Base-by-base conservation (phyloP, 2,113 vertebrate species). In the Regulus satrapa region DNA sequence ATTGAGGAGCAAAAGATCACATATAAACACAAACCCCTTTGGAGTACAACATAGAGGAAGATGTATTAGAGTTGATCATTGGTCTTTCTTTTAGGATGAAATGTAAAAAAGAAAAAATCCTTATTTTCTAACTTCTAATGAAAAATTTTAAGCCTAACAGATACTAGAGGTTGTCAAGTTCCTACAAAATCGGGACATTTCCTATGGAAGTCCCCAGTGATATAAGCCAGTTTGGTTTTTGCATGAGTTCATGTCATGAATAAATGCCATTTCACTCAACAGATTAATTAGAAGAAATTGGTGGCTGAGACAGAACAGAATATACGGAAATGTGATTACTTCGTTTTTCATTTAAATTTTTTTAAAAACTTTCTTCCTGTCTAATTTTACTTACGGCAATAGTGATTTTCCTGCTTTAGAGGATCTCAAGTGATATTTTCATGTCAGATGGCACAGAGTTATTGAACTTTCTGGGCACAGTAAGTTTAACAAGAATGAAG, bases 201-300 rank as follows among this genome's bases (percentile, higher is more conserved):
- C 58, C 41, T 83, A 5, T 20, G 32, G n/a, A 83, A 90, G 8
- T 58, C 67, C 10, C 24, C 13, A 46, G 0, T n/a, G 16, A 56
- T 10, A 41, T 2, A 1, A 93, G 16, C 4, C 41, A 86, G 34
- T 12, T 34, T 26, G 32, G 41, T 69, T 74, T 89, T 54, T 8
- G 14, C 25, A 18, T 23, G 8, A 75, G 46, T 86, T 84, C 6
- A 7, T 46, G 26, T 45, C 3, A 43, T 63, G 45, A 87, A 62
- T 67, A 94, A 93, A 91, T 67, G 63, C 5, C 31, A 62, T 23
- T 86, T 92, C 55, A 86, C 31, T 89, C 79, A 83, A 29, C 59
- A 81, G 41, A 56, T 83, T 93, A 92, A 88, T 96, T 80, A 74
- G 79, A 90, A 93, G 29, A 88, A 83, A 91, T 83, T 86, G 59